A percentile compares a stretch with the other conserved stretches of the same genome.
Evolutionary conservation across 2,113 vertebrate genomes (phyloP).

Genomic region (Melospiza georgiana): DNA sequence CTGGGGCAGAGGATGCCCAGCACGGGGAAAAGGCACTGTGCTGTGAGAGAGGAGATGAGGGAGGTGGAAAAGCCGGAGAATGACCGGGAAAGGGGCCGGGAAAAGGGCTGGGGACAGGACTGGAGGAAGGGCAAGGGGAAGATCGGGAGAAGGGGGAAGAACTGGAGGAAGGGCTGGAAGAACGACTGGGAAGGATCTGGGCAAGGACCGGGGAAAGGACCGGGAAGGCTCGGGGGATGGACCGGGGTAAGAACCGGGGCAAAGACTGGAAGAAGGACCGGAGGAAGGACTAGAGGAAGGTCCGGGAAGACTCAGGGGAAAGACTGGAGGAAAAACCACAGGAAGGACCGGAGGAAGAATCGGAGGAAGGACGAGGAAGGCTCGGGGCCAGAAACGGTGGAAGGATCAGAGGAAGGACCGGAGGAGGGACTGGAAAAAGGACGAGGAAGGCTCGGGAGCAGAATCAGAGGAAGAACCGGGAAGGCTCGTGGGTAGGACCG

Average conservation of each 20-base stretch:
- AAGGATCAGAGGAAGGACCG: neutral
- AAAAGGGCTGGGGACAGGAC: accelerated
- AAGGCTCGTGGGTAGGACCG: no score
- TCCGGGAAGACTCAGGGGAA: neutral
- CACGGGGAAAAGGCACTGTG: neutral
- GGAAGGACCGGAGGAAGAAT: accelerated
- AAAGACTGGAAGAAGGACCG: neutral
- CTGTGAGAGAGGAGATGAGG: neutral
- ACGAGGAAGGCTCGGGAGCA: neutral
- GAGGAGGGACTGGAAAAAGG: neutral
- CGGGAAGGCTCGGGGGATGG: neutral
- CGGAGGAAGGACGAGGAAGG: accelerated
- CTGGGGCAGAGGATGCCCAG: neutral
- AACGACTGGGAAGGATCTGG: neutral
- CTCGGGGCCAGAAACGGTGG: no score
- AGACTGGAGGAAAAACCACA: accelerated
- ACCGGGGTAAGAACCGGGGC: no score
- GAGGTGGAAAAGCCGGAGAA: neutral
- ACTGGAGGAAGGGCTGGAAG: neutral
- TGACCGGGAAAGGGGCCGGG: accelerated
- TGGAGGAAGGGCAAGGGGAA: neutral
- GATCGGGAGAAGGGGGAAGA: neutral
- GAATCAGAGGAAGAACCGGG: neutral
- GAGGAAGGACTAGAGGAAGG: neutral
- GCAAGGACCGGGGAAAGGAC: no score